Evolutionary conservation across 2,888 invertebrate species (phyloP), one percentile per base, ranked within the genome.

Genomic region (Oligia latruncula): DNA sequence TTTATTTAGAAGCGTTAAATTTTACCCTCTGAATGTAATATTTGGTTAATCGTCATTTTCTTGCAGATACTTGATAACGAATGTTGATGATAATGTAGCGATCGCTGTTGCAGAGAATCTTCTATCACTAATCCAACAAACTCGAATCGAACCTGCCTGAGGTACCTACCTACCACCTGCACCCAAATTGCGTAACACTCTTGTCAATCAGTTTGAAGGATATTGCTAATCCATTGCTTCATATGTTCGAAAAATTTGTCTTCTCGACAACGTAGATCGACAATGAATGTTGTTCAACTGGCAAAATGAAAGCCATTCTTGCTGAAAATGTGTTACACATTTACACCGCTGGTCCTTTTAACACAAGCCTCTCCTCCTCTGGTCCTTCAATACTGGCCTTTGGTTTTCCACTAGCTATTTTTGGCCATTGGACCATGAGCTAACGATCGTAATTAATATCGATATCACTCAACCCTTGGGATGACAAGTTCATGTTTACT

Each of bases 391-490:
- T 8, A 13, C 71, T 11, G 43, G 20, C 1, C 8, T 13, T 20
- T 3, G 0, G 35, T 49, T 29, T 35, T 9, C 35, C 17, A 4
- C 2, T 20, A 20, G 11, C 20, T 20, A 40, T 65, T 40, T 35
- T 65, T 40, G 5, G 11, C 2, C 11, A 20, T 40, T 20, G 35
- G 23, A 40, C 11, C 13, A 65, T 40, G 20, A 11, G 20, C 3
- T 40, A 65, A 65, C 40, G 40, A 65, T 40, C 68, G 40, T 60
- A 67, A 71, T 75, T 75, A 66, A 55, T 71, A 79, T 71, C 43
- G 66, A 70, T 29, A 78, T 52, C 70, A 71, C 77, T 66, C 68
- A 70, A 71, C 74, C 73, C 58, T 8, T 40, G 29, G 35, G 23
- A n/a, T 40, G n/a, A 43, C 1, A 52, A 73, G 65, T 77, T 49